phyloP scores from a whole-genome alignment of 2,888 invertebrate species.

The Sacculina carcini region DNA sequence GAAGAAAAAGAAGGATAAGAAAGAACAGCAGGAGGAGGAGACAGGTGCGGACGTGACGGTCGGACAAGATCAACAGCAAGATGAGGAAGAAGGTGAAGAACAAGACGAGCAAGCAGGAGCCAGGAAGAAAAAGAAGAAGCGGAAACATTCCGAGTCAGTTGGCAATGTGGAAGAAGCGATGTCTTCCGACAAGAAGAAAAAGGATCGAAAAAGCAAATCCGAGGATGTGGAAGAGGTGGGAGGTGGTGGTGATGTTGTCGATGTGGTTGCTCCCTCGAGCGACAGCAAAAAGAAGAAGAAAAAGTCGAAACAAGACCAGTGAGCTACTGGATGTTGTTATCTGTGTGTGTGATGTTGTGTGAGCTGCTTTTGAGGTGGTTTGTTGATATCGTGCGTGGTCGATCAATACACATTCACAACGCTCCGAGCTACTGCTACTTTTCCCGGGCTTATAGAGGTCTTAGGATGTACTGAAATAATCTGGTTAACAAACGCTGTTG shows the following conservation, averaged over 20 bases:
- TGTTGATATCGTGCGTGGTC: too few relatives aligned
- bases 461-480: too few relatives aligned
- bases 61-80: conserved; percentile 11
- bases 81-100: conserved; percentile 10
- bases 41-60: background rate
- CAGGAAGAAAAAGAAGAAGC: too few relatives aligned
- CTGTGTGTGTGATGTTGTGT: background rate
- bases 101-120: background rate
- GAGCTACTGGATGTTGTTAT: background rate
- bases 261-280: background rate
- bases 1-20: conserved; percentile 14
- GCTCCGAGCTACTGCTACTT: too few relatives aligned
- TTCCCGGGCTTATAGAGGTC: too few relatives aligned
- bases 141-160: background rate
- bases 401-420: too few relatives aligned
- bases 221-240: too few relatives aligned
- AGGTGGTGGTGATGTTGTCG: background rate
- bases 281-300: conserved; percentile 10
- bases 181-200: too few relatives aligned
- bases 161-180: background rate
- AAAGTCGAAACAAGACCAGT: conserved; percentile 8
- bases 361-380: background rate
- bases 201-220: too few relatives aligned
- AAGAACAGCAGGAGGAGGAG: conserved; percentile 1
- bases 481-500: too few relatives aligned